These are phyloP conservation scores for Saguinus midas DNA, from an alignment of 2,113 vertebrate species.

Conservation along the genomic window DNA sequence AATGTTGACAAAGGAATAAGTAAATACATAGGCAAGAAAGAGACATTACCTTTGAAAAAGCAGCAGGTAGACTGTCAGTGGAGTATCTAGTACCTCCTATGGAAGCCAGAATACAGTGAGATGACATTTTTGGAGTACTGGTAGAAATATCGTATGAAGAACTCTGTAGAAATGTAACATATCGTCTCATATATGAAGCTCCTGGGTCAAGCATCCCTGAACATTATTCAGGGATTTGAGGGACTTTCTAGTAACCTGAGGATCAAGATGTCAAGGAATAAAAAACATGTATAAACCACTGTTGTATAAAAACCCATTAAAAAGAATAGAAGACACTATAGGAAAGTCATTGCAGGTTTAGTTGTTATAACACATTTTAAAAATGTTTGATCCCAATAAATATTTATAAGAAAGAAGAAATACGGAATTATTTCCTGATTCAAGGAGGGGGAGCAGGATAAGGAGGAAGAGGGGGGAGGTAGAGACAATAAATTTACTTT, in stretches of 20 bases:
- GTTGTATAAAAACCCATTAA: neutral
- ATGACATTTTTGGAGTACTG: neutral
- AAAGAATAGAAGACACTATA: neutral
- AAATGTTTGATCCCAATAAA: neutral
- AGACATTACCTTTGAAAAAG: neutral
- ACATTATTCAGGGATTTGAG: neutral
- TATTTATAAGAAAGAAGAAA: neutral
- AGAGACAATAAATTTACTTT: neutral
- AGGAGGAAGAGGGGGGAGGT: neutral
- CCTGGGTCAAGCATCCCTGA: neutral
- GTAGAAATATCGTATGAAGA: neutral
- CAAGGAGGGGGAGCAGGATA: neutral
- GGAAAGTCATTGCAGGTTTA: neutral
- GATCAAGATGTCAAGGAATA: neutral
- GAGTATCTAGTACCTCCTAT: neutral
- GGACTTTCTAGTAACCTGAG: neutral
- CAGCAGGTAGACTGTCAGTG: neutral
- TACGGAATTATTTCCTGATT: neutral
- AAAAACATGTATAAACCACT: neutral
- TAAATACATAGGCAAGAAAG: neutral
- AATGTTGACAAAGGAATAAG: neutral
- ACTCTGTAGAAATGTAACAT: neutral
- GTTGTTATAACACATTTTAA: neutral
- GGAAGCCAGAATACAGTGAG: neutral
- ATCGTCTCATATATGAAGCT: neutral